Evolutionary conservation across 2,797 vertebrate species (phyloP), one percentile per base, ranked within the genome.

Genomic region (Lemur catta): DNA sequence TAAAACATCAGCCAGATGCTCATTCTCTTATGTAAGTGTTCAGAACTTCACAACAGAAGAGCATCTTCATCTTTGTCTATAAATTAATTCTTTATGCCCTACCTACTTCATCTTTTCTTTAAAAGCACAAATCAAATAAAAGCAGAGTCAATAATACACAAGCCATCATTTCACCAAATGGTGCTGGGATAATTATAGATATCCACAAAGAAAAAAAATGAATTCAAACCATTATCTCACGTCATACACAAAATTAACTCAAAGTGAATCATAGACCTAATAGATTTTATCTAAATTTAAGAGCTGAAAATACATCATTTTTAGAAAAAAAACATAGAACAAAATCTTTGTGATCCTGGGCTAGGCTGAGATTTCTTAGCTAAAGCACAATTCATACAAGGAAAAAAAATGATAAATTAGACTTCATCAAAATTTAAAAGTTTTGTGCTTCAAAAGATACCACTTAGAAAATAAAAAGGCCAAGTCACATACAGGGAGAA

Each of bases 101-200:
- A 12, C 46, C 15, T 43, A 55, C 63, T 92, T 69, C 55, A 35
- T 1, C 6, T 87, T 81, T 93, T 67, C 41, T 82, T 74, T 84
- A 91, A 78, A 95, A 38, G 22, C 11, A 91, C 63, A 82, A 82
- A 52, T 80, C 35, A 81, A 93, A 79, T 48, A 82, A 92, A 93
- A 93, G 17, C 28, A 63, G 46, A 82, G 13, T 55, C 71, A 94
- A 75, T 28, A 79, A 89, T 75, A 72, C 1, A 71, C 6, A 84
- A 87, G 18, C 33, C 63, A 96, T 89, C 72, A 84, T 97, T 85
- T 65, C 59, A 91, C 75, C 26, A 95, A 85, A 71, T 43, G 22
- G 17, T 87, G 3, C 67, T 93, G 18, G 20, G 38, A 75, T 30
- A 86, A 48, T 84, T 86, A 65, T n/a, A 82, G 26, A 86, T 67